Base-by-base conservation (phyloP, 2,113 vertebrate species). In the Tetrao urogallus region DNA sequence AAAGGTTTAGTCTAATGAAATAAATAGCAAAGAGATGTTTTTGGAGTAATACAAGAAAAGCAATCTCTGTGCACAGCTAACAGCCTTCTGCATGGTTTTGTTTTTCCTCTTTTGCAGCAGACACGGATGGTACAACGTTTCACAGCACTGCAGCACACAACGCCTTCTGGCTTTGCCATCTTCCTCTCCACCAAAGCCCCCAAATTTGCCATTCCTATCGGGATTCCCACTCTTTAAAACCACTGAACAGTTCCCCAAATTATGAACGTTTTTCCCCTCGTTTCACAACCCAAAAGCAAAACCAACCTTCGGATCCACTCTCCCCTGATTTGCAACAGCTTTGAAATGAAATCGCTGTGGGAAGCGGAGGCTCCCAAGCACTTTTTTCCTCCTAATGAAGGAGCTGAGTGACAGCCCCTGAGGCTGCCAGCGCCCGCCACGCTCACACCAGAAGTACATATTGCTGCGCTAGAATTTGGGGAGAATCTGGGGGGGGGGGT, bases 1-100 rank as follows among this genome's bases (percentile, higher is more conserved):
- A 67, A 88, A 92, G 86, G 88, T 91, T 96, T 93, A 77, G 40
- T 81, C 81, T 93, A 95, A 96, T 93, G 75, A 95, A 96, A 94
- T 92, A 94, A 95, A 67, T 94, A 89, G 67, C 86, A 92, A 73
- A 43, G 73, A 42, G 47, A n/a, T 94, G 88, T 83, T 97, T 96
- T 72, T 85, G 48, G 83, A 95, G 67, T 72, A 93, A 86, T 79
- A 90, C 85, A 92, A 80, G 90, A 82, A 87, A 94, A 71, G 56
- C 76, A 89, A 91, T 83, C 77, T 90, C 48, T 75, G 82, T 84
- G 91, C 86, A 93, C 81, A 82, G 87, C 47, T 82, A 82, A 92
- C 65, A 76, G 83, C 67, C 28, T 77, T 30, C 9, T 11, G 2
- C 20, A 27, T 22, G 21, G 36, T 28, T 57, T 42, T 40, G 57